Conservation (phyloP, 1,140 invertebrate genomes). For the Mamestra configurata region DNA sequence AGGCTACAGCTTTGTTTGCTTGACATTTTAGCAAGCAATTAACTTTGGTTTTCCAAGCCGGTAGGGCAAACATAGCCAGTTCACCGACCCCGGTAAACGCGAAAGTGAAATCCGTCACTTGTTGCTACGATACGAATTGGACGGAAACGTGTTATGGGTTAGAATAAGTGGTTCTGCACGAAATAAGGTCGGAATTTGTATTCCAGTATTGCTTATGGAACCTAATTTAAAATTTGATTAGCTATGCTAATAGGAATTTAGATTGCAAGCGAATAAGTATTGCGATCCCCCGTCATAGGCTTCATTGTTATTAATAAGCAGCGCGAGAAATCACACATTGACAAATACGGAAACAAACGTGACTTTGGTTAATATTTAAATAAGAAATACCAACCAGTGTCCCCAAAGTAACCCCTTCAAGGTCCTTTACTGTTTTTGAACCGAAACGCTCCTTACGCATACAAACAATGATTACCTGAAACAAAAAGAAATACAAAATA, state of each 20-base stretch:
- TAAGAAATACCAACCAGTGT: neutral
- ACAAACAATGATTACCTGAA: conserved; percentile 43
- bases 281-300: conserved; percentile 4
- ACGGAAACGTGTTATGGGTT: conserved; percentile 59
- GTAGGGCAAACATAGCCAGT: conserved; percentile 53
- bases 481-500: conserved; percentile 38
- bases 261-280: conserved; percentile 37
- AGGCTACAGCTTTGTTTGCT: conserved; percentile 7
- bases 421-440: neutral
- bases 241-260: conserved; percentile 49
- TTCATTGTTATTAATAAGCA: conserved; percentile 22
- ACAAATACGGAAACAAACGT: neutral
- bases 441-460: neutral
- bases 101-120: conserved; percentile 74
- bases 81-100: conserved; percentile 60
- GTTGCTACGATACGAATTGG: conserved; percentile 65
- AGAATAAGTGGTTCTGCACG: conserved; percentile 49
- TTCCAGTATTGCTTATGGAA: conserved; percentile 36
- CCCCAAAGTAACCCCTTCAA: neutral
- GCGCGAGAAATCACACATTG: neutral
- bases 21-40: conserved; percentile 50
- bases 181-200: conserved; percentile 53
- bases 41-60: conserved; percentile 50
- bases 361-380: neutral
- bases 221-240: conserved; percentile 52